phyloP scores from a whole-genome alignment of 2,113 vertebrate genomes.

The Alexandromys fortis region DNA sequence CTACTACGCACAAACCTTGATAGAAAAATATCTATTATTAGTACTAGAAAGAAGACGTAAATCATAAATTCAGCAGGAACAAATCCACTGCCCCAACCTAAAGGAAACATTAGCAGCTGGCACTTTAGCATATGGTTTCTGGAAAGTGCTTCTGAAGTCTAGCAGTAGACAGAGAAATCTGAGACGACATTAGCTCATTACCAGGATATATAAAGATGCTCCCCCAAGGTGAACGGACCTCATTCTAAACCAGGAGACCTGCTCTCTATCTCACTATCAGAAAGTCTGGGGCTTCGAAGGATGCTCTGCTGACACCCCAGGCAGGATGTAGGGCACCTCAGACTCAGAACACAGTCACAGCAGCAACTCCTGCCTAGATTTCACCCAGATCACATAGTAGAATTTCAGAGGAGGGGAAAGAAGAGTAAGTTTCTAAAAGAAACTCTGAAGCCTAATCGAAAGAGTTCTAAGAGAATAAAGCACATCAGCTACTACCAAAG shows the following conservation, averaged over 20 bases:
- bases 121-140: neutral
- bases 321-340: accelerated
- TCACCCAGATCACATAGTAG: neutral
- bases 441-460: neutral
- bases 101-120: neutral
- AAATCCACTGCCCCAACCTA: neutral
- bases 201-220: conserved; percentile 50
- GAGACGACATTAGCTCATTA: conserved; percentile 1
- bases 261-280: neutral
- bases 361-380: neutral
- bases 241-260: neutral
- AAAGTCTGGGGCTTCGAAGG: neutral
- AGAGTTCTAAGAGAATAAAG: neutral
- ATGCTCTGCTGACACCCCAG: neutral
- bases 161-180: neutral
- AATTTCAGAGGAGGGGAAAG: neutral
- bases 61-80: neutral
- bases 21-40: neutral
- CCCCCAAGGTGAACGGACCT: neutral
- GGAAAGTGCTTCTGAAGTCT: neutral
- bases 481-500: neutral
- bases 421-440: neutral
- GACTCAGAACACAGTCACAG: neutral
- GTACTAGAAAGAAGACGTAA: neutral
- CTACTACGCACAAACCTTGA: neutral